Percentiles rank a stretch among this genome's conserved stretches.
Evolutionary conservation across 92 coral and sea anemone genomes (phyloP).

Genomic region (Palythoa grandiflora): DNA sequence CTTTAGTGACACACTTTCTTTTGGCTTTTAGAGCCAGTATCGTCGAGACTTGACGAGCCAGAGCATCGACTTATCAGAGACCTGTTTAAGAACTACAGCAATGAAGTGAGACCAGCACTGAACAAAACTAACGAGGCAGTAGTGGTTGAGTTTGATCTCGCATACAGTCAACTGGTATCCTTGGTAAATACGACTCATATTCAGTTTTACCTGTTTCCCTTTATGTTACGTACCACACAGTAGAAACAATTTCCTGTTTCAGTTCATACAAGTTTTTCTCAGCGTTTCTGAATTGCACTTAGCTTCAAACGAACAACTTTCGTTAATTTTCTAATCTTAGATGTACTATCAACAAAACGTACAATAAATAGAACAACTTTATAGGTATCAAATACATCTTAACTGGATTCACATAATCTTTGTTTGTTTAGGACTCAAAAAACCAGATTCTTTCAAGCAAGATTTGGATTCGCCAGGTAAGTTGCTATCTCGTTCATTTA

Average conservation of each 20-base stretch:
- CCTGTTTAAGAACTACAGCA: conserved; percentile 35
- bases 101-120: conserved; percentile 39
- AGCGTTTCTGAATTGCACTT: no score
- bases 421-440: conserved; percentile 26
- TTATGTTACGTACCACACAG: no score
- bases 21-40: neutral
- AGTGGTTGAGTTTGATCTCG: conserved; percentile 29
- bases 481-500: neutral
- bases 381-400: neutral
- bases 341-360: no score
- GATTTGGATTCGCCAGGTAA: conserved; percentile 37
- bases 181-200: conserved; percentile 1
- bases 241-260: no score
- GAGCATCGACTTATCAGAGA: conserved; percentile 24
- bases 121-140: conserved; percentile 31
- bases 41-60: neutral
- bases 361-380: no score
- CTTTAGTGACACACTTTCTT: neutral
- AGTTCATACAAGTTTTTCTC: no score
- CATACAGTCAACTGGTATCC: conserved; percentile 40
- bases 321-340: no score
- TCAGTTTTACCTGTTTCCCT: no score
- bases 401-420: neutral
- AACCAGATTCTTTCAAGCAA: conserved; percentile 44
- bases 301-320: no score